Base-by-base conservation (phyloP, 2,797 vertebrate genomes). In the Lepus oiostolus region DNA sequence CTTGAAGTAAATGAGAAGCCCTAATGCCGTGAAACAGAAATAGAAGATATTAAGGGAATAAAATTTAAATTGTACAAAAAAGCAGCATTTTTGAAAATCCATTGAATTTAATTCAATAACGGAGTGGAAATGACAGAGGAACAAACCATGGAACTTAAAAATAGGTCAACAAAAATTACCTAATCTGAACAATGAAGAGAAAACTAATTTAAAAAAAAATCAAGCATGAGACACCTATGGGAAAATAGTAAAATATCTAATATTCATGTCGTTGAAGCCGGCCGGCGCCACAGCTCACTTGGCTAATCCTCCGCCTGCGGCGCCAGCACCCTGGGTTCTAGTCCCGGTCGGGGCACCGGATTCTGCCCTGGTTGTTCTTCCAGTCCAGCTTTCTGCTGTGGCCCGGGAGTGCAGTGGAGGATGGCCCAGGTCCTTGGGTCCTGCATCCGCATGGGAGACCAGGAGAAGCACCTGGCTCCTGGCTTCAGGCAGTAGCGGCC, bases 51-150 rank as follows among this genome's bases (percentile, higher is more conserved):
- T 54, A 83, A 82, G 88, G 83, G 21, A 87, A 74, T 58, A 28
- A 86, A 92, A 74, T n/a, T 8, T 79, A 88, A 87, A 26, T 71
- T 42, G 50, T 32, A 75, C 13, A 42, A 77, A 85, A 79, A 76
- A 71, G 67, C 63, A 10, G 13, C 3, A 84, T 50, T 90, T 85
- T 38, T 10, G 60, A 80, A 87, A 75, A 14, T 62, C 60, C 22
- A 74, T 19, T 47, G 1, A 19, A 47, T 90, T 47, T 32, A 26
- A 3, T 26, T 88, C 24, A 68, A 58, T 52, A 77, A 26, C 14
- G 21, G n/a, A 38, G 86, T 58, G 26, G 52, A 79, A 24, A 67
- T 19, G 24, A 67, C 22, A 90, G 32, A 75, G 26, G 17, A 81
- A 75, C 79, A n/a, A 68, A 14, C 67, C 7, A 84, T 21, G 63